Base-by-base conservation (phyloP, 64 coral and sea anemone species). In the Astreopora myriophthalma region DNA sequence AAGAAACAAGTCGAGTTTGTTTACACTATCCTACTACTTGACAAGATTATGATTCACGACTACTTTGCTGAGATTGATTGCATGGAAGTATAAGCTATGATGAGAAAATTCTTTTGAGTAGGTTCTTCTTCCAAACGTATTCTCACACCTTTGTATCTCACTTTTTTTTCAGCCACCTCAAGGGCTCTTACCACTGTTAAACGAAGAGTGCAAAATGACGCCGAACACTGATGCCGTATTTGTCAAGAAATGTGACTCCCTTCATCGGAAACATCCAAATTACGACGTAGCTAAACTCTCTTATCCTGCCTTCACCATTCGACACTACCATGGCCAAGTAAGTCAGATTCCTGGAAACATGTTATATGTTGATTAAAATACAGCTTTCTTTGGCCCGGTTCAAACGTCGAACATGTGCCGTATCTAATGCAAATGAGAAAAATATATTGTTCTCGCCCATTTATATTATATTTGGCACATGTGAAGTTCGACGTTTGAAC, bases 241-340 rank as follows among this genome's bases (percentile, higher is more conserved):
- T 29, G 76, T 96, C 8, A 96, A 92, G 37, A 96, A 96, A 61
- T 89, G 91, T 42, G 35, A 16, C 32, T 75, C 76, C 2, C 12
- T 40, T 17, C 69, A 96, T 38, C 69, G 76, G 19, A 96, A 92
- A 27, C 84, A 85, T 36, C 57, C 89, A 5, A 63, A 34, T 27
- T 96, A 92, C n/a, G 85, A 34, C 17, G 8, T 52, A 0, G 65
- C 62, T 13, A 89, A 70, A 30, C 48, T 76, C 2, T 65, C 72
- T 1, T 82, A 76, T 44, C 90, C 85, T 9, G 39, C 62, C 19
- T 96, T 95, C 34, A 84, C 89, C 16, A 80, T 95, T 17, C 82
- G 76, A 20, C 94, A 95, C 68, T 92, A 87, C 73, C 60, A 62
- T n/a, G 89, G 84, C 14, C 10, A 61, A 60, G 94, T 95, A 57